Evolutionary conservation across 1,140 invertebrate species (phyloP).

Genomic region (Campoletis sonorensis): DNA sequence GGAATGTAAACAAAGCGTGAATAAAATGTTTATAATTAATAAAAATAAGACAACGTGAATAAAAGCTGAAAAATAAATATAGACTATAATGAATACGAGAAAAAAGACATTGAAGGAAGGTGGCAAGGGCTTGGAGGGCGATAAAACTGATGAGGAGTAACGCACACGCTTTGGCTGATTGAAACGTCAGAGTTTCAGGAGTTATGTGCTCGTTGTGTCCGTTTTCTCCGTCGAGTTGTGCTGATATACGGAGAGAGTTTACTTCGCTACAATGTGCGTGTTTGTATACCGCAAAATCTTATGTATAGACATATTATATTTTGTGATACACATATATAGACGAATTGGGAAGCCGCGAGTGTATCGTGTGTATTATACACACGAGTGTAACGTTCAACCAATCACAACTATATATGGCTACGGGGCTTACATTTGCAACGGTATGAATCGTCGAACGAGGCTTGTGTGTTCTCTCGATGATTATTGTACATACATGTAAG

Average conservation of each 20-base stretch:
- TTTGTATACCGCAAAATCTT: background rate
- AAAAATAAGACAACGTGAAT: background rate
- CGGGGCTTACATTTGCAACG: background rate
- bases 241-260: slow-evolving; percentile 8
- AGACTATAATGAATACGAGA: background rate
- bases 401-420: no score
- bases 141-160: slow-evolving; percentile 52
- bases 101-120: background rate
- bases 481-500: background rate
- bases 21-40: background rate
- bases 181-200: slow-evolving; percentile 67
- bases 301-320: background rate
- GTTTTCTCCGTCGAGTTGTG: background rate
- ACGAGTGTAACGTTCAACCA: no score
- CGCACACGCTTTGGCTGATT: slow-evolving; percentile 61
- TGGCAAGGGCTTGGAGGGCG: background rate
- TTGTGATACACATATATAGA: no score
- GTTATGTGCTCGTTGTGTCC: slow-evolving; percentile 59
- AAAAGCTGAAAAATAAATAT: background rate
- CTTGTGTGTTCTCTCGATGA: background rate
- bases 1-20: no score
- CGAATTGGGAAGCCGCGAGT: no score
- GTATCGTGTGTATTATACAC: no score
- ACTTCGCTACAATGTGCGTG: background rate
- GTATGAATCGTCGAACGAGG: slow-evolving; percentile 1